These are phyloP conservation scores for Teinopalpus imperialis DNA, from an alignment of 2,888 invertebrate genomes.

Conservation along the genomic window DNA sequence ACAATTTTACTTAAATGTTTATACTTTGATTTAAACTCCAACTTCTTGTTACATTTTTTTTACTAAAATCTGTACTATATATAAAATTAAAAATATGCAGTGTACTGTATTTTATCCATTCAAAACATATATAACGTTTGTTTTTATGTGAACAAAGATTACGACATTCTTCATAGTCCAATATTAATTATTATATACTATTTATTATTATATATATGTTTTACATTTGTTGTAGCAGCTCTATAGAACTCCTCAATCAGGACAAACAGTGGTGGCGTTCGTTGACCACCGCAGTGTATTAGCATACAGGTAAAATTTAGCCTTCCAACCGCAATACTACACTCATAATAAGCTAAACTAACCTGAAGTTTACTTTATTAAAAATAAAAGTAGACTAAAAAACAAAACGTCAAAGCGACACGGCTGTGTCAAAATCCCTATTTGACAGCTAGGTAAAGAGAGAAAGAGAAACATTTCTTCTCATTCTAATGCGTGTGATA, in stretches of 20 bases:
- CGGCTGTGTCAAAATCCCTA: too few relatives aligned
- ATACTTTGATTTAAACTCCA: too few relatives aligned
- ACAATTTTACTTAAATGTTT: too few relatives aligned
- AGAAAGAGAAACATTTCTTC: not conserved
- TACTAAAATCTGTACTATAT: too few relatives aligned
- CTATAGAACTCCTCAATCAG: conserved; percentile 38
- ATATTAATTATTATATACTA: too few relatives aligned
- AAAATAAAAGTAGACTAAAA: conserved; percentile 6
- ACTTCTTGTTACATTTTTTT: too few relatives aligned
- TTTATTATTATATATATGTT: too few relatives aligned
- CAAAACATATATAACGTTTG: too few relatives aligned
- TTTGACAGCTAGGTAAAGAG: not conserved
- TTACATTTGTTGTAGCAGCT: conserved; percentile 45
- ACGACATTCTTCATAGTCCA: too few relatives aligned
- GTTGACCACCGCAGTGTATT: conserved; percentile 52
- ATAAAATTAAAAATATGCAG: too few relatives aligned
- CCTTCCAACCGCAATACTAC: conserved; percentile 11
- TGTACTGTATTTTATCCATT: too few relatives aligned
- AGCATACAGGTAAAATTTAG: conserved; percentile 60
- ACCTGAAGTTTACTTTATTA: conserved; percentile 5
- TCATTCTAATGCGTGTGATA: not conserved
- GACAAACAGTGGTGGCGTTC: conserved; percentile 45
- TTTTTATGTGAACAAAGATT: too few relatives aligned
- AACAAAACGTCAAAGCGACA: conserved; percentile 2
- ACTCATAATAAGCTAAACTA: conserved; percentile 4